Evolutionary conservation across 2,797 vertebrate species (phyloP), one percentile per base, ranked within the genome.

Genomic region (Semaprochilodus insignis): DNA sequence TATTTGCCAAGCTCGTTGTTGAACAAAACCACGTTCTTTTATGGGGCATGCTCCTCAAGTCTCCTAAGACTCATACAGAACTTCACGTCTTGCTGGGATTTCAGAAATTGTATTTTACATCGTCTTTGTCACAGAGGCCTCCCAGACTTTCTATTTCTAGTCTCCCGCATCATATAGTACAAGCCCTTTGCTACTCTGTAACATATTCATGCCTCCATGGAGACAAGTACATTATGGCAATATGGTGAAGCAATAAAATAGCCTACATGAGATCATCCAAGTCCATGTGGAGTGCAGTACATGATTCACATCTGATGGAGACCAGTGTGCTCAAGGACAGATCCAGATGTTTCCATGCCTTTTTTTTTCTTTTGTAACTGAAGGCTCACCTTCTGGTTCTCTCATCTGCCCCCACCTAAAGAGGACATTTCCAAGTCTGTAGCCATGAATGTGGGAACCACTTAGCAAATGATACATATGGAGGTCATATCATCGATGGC

Each of bases 391-490:
- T 19, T 54, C 23, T 72, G 70, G 27, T 19, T 36, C 54, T 59
- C 27, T 27, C 54, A 70, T 40, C 67, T 48, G 16, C 51, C 25
- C 55, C 23, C 44, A 15, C n/a, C 23, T 54, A 6, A 17, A 3
- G 15, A 55, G 51, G 6, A 81, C 3, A 19, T 67, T 71, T 57
- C 67, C 59, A 78, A 81, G 75, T 77, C 82, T 52, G 34, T 72
- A 77, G 74, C 60, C 80, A 71, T 10, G 63, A 6, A 2, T 74
- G 76, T 82, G 76, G 71, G 76, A 85, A 79, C 78, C 76, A 67
- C 82, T 82, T 65, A 75, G 66, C 71, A 70, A 79, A 85, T 75
- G 80, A 79, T n/a, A 63, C 55, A 80, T 80, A 74, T 59, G 23
- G 63, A 10, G 75, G 57, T 63, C 74, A 59, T 72, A 85, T 80